A percentile compares a stretch with the other conserved stretches of the same genome.
phyloP scores from a whole-genome alignment of 2,113 vertebrate species.

The Chitala chitala region DNA sequence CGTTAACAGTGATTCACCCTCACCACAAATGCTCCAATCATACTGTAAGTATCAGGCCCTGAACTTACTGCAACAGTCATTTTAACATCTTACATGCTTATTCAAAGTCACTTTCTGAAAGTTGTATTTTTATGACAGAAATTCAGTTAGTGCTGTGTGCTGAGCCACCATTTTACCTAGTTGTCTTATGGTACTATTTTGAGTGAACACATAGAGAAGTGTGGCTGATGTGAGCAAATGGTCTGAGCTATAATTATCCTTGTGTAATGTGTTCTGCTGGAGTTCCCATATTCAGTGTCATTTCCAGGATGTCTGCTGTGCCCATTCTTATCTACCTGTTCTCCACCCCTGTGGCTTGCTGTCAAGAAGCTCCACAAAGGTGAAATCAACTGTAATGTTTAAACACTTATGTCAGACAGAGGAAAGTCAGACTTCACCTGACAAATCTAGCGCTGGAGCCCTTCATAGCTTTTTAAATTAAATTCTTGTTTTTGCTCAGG shows the following conservation, averaged over 20 bases:
- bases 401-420: background rate
- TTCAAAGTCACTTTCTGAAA: background rate
- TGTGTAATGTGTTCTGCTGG: too few species aligned
- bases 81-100: too few species aligned
- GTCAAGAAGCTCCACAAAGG: background rate
- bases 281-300: background rate
- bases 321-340: background rate
- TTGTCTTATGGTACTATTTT: too few species aligned
- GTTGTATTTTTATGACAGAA: too few species aligned
- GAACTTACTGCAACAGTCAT: background rate
- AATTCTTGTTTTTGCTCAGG: background rate
- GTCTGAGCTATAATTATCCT: too few species aligned
- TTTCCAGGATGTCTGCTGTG: background rate
- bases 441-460: too few species aligned
- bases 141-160: too few species aligned
- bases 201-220: background rate
- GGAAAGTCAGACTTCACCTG: too few species aligned
- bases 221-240: background rate
- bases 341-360: constrained; percentile 9
- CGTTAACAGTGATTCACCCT: background rate
- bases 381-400: background rate
- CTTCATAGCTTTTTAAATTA: too few species aligned
- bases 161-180: too few species aligned
- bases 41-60: background rate
- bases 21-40: background rate